These are phyloP conservation scores for Sebastiscus tertius DNA, from an alignment of 2,797 vertebrate species.

Conservation along the genomic window DNA sequence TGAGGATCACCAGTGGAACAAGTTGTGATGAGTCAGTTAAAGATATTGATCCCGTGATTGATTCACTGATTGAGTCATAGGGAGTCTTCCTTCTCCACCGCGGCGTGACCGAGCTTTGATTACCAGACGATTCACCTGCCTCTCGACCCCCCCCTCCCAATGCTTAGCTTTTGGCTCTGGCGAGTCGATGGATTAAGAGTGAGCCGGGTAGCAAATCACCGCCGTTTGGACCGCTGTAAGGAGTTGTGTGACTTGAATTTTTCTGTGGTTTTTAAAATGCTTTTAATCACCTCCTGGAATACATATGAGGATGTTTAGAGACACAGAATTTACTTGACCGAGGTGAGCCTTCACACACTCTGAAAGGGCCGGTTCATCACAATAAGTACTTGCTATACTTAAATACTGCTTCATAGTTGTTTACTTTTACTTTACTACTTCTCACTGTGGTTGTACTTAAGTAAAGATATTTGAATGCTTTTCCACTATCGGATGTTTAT, in stretches of 20 bases:
- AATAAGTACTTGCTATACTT: background rate
- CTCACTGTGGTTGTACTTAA: slow-evolving; percentile 5
- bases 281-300: background rate
- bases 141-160: slow-evolving; percentile 12
- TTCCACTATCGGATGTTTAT: slow-evolving; percentile 34
- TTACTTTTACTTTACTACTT: slow-evolving; percentile 25
- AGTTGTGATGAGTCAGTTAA: slow-evolving; percentile 74
- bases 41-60: slow-evolving; percentile 71
- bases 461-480: slow-evolving; percentile 18
- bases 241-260: background rate
- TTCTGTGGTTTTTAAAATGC: background rate
- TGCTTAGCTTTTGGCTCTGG: slow-evolving; percentile 48
- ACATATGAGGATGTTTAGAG: background rate
- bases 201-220: slow-evolving; percentile 38
- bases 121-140: slow-evolving; percentile 57
- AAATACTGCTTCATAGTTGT: slow-evolving; percentile 3
- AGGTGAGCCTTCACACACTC: background rate
- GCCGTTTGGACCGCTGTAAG: background rate
- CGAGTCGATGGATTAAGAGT: slow-evolving; percentile 52
- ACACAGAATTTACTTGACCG: background rate
- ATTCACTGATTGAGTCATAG: slow-evolving; percentile 66
- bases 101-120: slow-evolving; percentile 61
- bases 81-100: slow-evolving; percentile 47
- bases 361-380: background rate
- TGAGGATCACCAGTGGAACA: slow-evolving; percentile 50